These are phyloP conservation scores for Silurus glanis DNA, from an alignment of 2,113 vertebrate species.

Conservation along the genomic window DNA sequence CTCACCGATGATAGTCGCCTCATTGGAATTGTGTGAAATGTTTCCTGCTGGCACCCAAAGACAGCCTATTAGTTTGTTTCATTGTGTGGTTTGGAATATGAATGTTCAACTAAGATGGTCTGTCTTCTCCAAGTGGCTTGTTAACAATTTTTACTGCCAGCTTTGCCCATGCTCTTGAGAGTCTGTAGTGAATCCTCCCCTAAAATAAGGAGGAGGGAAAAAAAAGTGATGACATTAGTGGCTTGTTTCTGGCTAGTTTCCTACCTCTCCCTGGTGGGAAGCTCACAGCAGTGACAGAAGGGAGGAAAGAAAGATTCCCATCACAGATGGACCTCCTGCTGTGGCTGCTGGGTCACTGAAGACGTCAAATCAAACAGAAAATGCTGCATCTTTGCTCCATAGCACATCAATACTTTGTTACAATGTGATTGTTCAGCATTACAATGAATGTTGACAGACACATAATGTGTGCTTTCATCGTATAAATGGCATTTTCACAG, in stretches of 20 bases:
- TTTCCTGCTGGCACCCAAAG: constrained; percentile 26
- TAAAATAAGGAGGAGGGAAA: constrained; percentile 16
- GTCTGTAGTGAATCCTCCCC: constrained; percentile 32
- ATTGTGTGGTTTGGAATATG: constrained; percentile 39
- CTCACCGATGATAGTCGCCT: constrained; percentile 28
- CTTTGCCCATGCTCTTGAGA: constrained; percentile 14
- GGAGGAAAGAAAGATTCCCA: constrained; percentile 54
- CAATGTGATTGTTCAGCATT: constrained; percentile 10
- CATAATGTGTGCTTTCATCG: not conserved
- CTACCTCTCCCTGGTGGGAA: constrained; percentile 28
- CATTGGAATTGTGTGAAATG: constrained; percentile 43
- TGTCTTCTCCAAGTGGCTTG: constrained; percentile 32
- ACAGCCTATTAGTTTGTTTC: constrained; percentile 49
- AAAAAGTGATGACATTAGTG: constrained; percentile 42
- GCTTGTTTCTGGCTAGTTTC: constrained; percentile 45
- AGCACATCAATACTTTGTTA: not conserved
- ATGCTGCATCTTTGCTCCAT: not conserved
- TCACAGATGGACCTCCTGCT: constrained; percentile 69
- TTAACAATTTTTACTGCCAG: constrained; percentile 39
- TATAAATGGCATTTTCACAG: not conserved
- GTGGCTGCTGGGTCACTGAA: constrained; percentile 70
- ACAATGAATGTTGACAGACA: not conserved
- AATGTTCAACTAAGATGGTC: constrained; percentile 24
- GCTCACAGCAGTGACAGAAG: constrained; percentile 45
- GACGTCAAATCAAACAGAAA: constrained; percentile 40